Evolutionary conservation across 1,140 invertebrate species (phyloP).

Genomic region (Cotesia typhae): DNA sequence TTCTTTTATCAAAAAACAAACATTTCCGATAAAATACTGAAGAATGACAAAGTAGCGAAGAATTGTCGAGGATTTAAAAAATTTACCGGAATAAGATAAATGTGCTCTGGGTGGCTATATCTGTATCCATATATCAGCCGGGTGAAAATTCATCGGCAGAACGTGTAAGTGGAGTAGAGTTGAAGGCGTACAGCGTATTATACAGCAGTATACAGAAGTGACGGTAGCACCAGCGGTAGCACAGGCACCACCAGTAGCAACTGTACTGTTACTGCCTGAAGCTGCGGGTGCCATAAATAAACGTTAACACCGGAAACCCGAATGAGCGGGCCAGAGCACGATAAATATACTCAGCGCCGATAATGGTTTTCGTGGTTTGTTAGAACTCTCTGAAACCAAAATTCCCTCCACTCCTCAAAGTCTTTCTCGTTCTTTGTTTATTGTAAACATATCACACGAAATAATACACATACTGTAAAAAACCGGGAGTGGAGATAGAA

Average conservation of each 20-base stretch:
- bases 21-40: too few relatives aligned
- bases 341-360: slow-evolving; percentile 54
- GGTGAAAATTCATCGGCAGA: slow-evolving; percentile 28
- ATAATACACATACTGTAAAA: too few relatives aligned
- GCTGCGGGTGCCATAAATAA: slow-evolving; percentile 58
- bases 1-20: too few relatives aligned
- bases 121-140: neutral
- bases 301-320: slow-evolving; percentile 51
- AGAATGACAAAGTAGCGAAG: neutral
- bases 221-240: too few relatives aligned
- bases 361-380: slow-evolving; percentile 38
- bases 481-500: too few relatives aligned
- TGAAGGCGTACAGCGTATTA: too few relatives aligned
- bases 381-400: slow-evolving; percentile 34
- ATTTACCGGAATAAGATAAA: neutral
- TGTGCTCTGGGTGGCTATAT: neutral
- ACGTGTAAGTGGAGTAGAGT: neutral
- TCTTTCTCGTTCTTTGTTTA: too few relatives aligned
- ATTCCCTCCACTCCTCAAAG: neutral
- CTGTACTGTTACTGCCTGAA: slow-evolving; percentile 28
- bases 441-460: too few relatives aligned
- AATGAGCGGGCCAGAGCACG: slow-evolving; percentile 44
- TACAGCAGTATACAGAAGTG: too few relatives aligned
- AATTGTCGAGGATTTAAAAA: neutral
- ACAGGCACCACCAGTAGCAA: neutral